A percentile compares a stretch with the other conserved stretches of the same genome.
phyloP scores from a whole-genome alignment of 2,797 vertebrate genomes.

The Phalloptychus januarius region DNA sequence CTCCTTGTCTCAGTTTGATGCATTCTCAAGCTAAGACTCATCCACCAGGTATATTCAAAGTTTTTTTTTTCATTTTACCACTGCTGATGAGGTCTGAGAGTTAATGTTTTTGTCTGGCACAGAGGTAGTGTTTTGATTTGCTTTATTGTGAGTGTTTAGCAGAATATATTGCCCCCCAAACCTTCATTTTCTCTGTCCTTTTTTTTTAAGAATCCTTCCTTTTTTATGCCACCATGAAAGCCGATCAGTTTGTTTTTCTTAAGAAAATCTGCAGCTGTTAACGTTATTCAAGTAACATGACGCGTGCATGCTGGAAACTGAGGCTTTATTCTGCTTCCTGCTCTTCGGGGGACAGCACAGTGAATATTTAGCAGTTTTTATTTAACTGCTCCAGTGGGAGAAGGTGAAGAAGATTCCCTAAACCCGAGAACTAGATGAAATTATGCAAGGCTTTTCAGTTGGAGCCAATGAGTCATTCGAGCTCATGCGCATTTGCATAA shows the following conservation, averaged over 20 bases:
- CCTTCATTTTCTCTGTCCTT: background rate
- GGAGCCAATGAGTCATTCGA: constrained; percentile 15
- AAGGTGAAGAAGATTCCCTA: constrained; percentile 16
- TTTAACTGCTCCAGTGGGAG: constrained; percentile 11
- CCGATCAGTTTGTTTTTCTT: background rate
- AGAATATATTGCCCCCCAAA: constrained; percentile 17
- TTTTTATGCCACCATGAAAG: background rate
- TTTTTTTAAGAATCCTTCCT: background rate
- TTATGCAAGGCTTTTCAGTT: constrained; percentile 26
- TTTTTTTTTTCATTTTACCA: constrained; percentile 16
- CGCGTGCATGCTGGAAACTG: background rate
- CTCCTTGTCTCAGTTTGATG: constrained; percentile 71
- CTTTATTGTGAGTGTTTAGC: constrained; percentile 15
- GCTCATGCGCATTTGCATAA: constrained; percentile 46
- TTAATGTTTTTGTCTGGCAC: constrained; percentile 48
- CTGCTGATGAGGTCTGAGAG: constrained; percentile 50
- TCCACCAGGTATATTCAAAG: constrained; percentile 58
- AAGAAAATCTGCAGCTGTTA: constrained; percentile 4
- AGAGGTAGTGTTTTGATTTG: constrained; percentile 40
- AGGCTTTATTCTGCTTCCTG: constrained; percentile 11
- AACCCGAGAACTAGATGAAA: constrained; percentile 27
- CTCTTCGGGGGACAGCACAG: constrained; percentile 26
- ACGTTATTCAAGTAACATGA: background rate
- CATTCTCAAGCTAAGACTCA: constrained; percentile 63
- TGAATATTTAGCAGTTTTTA: constrained; percentile 33